phyloP scores from a whole-genome alignment of 2,113 vertebrate species.

The Grammomys dolichurus region DNA sequence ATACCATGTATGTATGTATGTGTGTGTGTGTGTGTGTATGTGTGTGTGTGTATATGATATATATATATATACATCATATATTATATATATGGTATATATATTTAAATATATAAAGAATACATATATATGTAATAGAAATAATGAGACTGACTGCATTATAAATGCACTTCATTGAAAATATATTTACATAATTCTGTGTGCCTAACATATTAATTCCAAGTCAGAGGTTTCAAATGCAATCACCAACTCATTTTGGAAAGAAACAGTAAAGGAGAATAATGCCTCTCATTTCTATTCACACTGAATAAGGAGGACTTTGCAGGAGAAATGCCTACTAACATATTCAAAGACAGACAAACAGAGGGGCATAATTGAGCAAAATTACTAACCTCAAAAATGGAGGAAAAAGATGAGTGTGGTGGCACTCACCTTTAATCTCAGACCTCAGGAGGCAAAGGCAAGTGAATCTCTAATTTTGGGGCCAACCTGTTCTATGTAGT shows the following conservation, averaged over 20 bases:
- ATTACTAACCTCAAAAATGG: no score
- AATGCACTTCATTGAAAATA: neutral
- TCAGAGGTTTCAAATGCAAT: neutral
- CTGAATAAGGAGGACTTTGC: neutral
- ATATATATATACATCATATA: no score
- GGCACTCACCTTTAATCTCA: no score
- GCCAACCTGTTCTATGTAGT: no score
- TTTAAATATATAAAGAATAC: neutral
- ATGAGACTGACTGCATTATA: neutral
- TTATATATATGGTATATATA: no score
- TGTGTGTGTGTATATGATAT: no score
- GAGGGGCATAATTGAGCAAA: no score
- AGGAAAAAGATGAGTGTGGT: no score
- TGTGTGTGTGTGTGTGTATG: neutral
- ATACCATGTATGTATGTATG: neutral
- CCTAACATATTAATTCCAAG: neutral
- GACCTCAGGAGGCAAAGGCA: no score
- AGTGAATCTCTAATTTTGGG: no score
- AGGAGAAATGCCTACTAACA: neutral
- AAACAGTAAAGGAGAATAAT: neutral
- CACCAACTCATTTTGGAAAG: neutral
- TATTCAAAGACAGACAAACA: neutral
- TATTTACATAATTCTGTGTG: neutral
- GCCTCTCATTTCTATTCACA: neutral
- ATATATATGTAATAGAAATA: neutral